Percentiles rank a stretch among this genome's conserved stretches.
Conservation (phyloP, 2,888 invertebrate species). For the Melinaea menophilus region DNA sequence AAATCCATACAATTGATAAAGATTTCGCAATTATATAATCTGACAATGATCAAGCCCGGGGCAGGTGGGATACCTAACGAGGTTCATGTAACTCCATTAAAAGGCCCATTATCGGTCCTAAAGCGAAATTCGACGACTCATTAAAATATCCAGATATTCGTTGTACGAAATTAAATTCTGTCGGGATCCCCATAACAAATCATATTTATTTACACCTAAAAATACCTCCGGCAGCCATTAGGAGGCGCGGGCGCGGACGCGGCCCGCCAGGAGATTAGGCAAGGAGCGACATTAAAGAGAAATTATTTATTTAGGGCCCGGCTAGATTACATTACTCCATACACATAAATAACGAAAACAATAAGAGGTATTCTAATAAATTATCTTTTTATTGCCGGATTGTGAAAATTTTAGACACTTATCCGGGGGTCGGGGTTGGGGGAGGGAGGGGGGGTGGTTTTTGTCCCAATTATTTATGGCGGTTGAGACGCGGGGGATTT, state of each 20-base stretch:
- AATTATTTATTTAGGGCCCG: slow-evolving; percentile 77
- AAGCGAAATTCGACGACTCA: slow-evolving; percentile 53
- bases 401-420: slow-evolving; percentile 79
- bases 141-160: slow-evolving; percentile 73
- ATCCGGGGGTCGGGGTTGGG: slow-evolving; percentile 57
- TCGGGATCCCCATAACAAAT: slow-evolving; percentile 74
- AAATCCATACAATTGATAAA: neutral
- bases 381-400: slow-evolving; percentile 79
- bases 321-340: slow-evolving; percentile 79
- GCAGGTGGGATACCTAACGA: slow-evolving; percentile 28
- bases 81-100: slow-evolving; percentile 26
- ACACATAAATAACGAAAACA: slow-evolving; percentile 78
- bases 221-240: slow-evolving; percentile 77
- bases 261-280: slow-evolving; percentile 74
- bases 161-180: slow-evolving; percentile 73
- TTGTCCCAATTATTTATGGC: slow-evolving; percentile 78
- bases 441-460: slow-evolving; percentile 52
- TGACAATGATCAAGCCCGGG: slow-evolving; percentile 13
- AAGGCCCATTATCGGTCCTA: slow-evolving; percentile 40
- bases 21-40: neutral
- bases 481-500: slow-evolving; percentile 72
- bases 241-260: slow-evolving; percentile 63
- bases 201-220: slow-evolving; percentile 78
- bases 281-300: slow-evolving; percentile 77
- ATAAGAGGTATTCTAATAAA: slow-evolving; percentile 79